phyloP scores from a whole-genome alignment of 1,140 invertebrate species.

The Chlorops oryzae region DNA sequence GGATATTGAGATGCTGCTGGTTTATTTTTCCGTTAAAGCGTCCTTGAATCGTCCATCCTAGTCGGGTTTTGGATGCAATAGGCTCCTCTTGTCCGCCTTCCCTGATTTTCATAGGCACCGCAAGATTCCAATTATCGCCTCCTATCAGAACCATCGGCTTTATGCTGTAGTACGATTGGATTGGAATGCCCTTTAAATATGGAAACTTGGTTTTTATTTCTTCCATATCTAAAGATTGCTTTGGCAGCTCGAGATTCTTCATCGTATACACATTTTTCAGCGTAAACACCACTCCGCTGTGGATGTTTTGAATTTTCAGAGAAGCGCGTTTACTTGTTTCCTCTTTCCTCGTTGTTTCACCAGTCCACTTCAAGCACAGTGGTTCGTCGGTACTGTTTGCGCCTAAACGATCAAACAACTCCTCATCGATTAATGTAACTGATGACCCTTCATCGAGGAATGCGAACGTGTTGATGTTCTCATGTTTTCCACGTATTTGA shows the following conservation, averaged over 20 bases:
- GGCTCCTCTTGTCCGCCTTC: background rate
- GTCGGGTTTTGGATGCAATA: constrained; percentile 4
- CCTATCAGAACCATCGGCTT: constrained; percentile 2
- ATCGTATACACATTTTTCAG: background rate
- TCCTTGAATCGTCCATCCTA: constrained; percentile 1
- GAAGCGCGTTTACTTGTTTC: background rate
- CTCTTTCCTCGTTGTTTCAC: background rate
- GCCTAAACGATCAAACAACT: background rate
- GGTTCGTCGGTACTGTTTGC: background rate
- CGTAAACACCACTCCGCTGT: background rate
- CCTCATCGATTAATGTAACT: constrained; percentile 1
- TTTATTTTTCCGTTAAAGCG: background rate
- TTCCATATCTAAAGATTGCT: no score
- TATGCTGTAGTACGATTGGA: background rate
- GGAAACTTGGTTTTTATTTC: no score
- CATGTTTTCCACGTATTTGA: no score
- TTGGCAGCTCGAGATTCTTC: no score
- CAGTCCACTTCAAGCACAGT: constrained; percentile 5
- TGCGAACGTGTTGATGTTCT: no score
- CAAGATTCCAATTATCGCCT: constrained; percentile 4
- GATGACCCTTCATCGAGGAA: constrained; percentile 5
- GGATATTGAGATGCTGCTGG: background rate
- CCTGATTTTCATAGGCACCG: constrained; percentile 3
- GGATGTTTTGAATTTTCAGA: background rate
- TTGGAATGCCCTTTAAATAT: background rate